A percentile compares a stretch with the other conserved stretches of the same genome.
Conservation (phyloP, 2,113 vertebrate species). For the Esox niger region DNA sequence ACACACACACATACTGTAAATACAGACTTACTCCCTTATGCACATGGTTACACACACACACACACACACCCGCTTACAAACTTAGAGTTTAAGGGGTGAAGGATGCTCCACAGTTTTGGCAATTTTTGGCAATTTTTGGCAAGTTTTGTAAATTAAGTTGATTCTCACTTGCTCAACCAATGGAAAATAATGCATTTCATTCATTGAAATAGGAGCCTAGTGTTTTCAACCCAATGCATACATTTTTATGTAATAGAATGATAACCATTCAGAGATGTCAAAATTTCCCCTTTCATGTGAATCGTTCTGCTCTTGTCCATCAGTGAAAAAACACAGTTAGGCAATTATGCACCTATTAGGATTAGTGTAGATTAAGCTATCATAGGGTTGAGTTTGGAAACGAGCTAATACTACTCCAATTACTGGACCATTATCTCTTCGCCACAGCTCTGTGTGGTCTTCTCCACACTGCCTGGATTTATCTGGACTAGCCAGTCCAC, state of each 20-base stretch:
- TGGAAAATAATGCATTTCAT: too few species aligned
- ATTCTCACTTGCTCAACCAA: too few species aligned
- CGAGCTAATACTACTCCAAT: slow-evolving; percentile 42
- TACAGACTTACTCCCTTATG: slow-evolving; percentile 28
- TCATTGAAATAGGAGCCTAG: too few species aligned
- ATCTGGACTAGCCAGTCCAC: slow-evolving; percentile 19
- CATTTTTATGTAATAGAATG: not conserved
- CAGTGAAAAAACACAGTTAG: slow-evolving; percentile 27
- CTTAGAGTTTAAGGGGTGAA: slow-evolving; percentile 4
- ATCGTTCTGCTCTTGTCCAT: slow-evolving; percentile 7
- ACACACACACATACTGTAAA: slow-evolving; percentile 17
- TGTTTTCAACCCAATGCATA: not conserved
- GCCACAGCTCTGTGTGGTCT: slow-evolving; percentile 15
- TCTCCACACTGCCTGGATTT: slow-evolving; percentile 1
- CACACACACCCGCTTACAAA: slow-evolving; percentile 15
- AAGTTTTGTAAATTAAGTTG: too few species aligned
- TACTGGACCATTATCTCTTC: slow-evolving; percentile 40
- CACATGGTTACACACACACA: slow-evolving; percentile 22
- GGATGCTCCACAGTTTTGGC: not conserved
- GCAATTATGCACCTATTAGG: slow-evolving; percentile 49
- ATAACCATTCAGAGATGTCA: not conserved
- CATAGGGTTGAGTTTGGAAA: slow-evolving; percentile 36
- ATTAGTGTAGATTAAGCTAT: slow-evolving; percentile 48
- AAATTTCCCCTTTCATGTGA: slow-evolving; percentile 1
- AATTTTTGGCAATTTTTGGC: too few species aligned